A percentile compares a stretch with the other conserved stretches of the same genome.
Evolutionary conservation across 1,140 invertebrate species (phyloP).

Genomic region (Brachionus rubens): DNA sequence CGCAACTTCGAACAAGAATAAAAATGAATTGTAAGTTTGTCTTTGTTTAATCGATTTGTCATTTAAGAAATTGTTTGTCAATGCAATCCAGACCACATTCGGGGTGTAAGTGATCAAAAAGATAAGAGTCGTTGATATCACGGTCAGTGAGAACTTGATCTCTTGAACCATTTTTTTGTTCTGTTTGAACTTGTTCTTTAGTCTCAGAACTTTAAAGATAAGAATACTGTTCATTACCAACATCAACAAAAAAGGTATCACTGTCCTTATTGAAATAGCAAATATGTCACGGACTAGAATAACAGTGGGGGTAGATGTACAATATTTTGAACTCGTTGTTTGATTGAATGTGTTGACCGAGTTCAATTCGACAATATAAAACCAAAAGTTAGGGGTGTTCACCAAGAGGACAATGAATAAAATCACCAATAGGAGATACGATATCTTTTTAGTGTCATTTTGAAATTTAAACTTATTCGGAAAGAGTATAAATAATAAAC

Average conservation of each 20-base stretch:
- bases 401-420: background rate
- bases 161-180: background rate
- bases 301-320: background rate
- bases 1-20: slow-evolving; percentile 3
- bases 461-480: background rate
- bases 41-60: background rate
- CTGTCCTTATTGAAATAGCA: background rate
- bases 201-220: background rate
- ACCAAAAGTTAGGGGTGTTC: slow-evolving; percentile 13
- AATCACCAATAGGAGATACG: background rate
- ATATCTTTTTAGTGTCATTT: background rate
- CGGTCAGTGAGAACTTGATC: background rate
- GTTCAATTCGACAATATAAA: background rate
- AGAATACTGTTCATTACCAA: background rate
- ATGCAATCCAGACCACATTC: slow-evolving; percentile 10
- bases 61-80: slow-evolving; percentile 4
- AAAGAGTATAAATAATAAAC: background rate
- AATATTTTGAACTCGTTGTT: slow-evolving; percentile 5
- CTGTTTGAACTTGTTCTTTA: background rate
- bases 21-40: slow-evolving; percentile 22
- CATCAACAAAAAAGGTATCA: background rate
- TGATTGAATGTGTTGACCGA: background rate
- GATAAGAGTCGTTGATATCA: background rate
- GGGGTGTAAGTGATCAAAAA: background rate
- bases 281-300: background rate